A percentile compares a stretch with the other conserved stretches of the same genome.
These are phyloP conservation scores for Trematomus bernacchii DNA, from an alignment of 2,797 vertebrate species.

Conservation along the genomic window DNA sequence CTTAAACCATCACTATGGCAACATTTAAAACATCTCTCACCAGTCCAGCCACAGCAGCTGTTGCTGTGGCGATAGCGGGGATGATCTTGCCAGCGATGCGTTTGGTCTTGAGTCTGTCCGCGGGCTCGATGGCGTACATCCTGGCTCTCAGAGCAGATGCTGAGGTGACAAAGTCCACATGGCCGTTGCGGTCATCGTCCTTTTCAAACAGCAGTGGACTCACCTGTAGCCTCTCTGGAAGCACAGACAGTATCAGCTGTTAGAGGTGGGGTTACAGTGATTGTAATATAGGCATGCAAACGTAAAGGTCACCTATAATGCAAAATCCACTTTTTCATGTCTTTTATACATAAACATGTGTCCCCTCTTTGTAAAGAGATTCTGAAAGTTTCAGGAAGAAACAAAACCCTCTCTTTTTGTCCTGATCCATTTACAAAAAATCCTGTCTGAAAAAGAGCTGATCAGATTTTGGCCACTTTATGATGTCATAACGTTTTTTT, in stretches of 20 bases:
- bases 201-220: slow-evolving; percentile 93
- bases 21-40: slow-evolving; percentile 79
- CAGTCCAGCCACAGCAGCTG: slow-evolving; percentile 96
- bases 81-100: slow-evolving; percentile 99
- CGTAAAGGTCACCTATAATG: too few species aligned
- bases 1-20: neutral
- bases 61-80: slow-evolving; percentile 97
- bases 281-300: neutral
- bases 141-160: slow-evolving; percentile 93
- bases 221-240: slow-evolving; percentile 90
- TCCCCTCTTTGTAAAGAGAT: too few species aligned
- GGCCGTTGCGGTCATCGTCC: slow-evolving; percentile 94
- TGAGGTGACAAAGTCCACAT: slow-evolving; percentile 94
- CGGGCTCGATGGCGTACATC: slow-evolving; percentile 96
- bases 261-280: neutral
- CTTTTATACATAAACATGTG: too few species aligned
- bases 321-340: too few species aligned
- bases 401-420: too few species aligned
- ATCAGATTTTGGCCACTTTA: too few species aligned
- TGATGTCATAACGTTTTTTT: too few species aligned
- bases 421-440: too few species aligned
- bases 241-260: neutral
- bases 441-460: too few species aligned
- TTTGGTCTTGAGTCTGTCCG: slow-evolving; percentile 96
- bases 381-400: too few species aligned